Base-by-base conservation (phyloP, 92 coral and sea anemone species). In the Muricea muricata region DNA sequence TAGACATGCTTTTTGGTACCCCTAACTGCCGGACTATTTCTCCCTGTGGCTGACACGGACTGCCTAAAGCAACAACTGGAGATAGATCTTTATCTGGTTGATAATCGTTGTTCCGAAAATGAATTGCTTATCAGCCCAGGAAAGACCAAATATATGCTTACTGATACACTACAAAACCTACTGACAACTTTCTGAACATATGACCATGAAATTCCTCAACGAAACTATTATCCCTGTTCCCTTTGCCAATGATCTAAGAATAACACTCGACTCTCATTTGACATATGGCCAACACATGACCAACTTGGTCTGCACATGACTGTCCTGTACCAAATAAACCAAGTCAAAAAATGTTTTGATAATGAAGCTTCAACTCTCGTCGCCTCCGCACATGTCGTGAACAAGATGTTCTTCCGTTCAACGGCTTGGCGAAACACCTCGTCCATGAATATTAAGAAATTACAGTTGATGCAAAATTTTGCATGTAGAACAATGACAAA, bases 391-490 rank as follows among this genome's bases (percentile, higher is more conserved):
- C 85, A 84, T 3, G 89, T 88, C 0, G 3, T 77, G 10, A 88
- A 80, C 79, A 84, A 88, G 45, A 56, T 88, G 9, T 12, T 74
- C 13, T 84, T 77, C 40, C 84, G 69, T 56, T 84, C 91, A 6
- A 35, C 90, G 45, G 87, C 86, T 48, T 89, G 87, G 83, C 80
- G 87, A 6, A 86, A 86, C 66, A 86, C 89, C 4, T 47, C 90
- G 13, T 54, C 79, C 34, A 29, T 65, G 26, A 79, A 85, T 32
- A 31, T 85, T 39, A 85, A 86, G 72, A 85, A 89, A 73, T 78
- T 89, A n/a, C 91, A 88, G 54, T 65, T 67, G 9, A 85, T 83
- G 0, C 91, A 83, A 61, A 84, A 83, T 45, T 83, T 63, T 39
- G 89, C 89, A 0, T 77, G 76, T 24, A 85, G 56, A 24, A 86